Conservation (phyloP, 2,113 vertebrate species). For the Cariama cristata region DNA sequence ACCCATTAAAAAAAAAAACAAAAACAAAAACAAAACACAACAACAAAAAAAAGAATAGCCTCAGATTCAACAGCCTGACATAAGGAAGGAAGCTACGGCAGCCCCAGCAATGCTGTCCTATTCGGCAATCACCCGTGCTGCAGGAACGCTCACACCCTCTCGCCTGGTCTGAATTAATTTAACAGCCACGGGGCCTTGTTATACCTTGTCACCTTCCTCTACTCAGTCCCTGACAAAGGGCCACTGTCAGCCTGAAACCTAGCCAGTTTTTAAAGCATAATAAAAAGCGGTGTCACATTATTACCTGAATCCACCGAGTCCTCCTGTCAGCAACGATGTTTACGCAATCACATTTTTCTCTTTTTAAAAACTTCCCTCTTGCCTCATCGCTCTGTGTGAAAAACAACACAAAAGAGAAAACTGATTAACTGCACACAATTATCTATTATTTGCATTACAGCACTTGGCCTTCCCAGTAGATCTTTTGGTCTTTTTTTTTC, state of each 20-base stretch:
- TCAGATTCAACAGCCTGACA: neutral
- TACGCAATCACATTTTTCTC: conserved; percentile 65
- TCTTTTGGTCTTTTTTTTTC: neutral
- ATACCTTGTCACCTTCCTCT: neutral
- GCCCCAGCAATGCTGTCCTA: neutral
- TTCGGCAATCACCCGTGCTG: neutral
- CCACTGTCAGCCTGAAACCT: neutral
- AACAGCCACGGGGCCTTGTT: neutral
- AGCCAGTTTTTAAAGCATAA: neutral
- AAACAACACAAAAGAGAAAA: conserved; percentile 45
- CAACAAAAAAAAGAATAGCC: neutral
- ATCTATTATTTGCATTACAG: neutral
- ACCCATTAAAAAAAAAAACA: neutral
- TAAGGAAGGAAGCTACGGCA: neutral
- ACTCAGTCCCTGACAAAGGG: neutral
- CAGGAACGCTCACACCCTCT: neutral
- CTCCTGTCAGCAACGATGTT: conserved; percentile 14
- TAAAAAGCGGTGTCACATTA: neutral
- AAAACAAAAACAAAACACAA: neutral
- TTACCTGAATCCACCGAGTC: conserved; percentile 59
- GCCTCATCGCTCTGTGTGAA: conserved; percentile 47
- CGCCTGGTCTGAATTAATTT: neutral
- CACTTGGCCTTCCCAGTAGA: neutral
- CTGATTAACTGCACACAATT: neutral
- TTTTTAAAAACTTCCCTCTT: conserved; percentile 53